Evolutionary conservation across 2,113 vertebrate species (phyloP), one percentile per base, ranked within the genome.

Genomic region (Sapayoa aenigma): DNA sequence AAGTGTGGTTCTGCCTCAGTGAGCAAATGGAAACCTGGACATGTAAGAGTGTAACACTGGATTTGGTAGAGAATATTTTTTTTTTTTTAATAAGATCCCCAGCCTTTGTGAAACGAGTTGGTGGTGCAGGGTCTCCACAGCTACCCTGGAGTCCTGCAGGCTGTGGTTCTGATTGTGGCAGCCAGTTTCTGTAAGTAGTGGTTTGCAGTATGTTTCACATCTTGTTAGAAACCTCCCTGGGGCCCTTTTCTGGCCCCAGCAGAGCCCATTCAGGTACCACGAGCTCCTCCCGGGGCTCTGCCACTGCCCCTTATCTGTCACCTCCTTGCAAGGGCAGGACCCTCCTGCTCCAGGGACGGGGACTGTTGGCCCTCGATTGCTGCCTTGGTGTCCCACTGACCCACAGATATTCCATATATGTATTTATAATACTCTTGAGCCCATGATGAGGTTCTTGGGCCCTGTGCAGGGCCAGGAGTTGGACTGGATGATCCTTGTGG

Each of bases 131-230:
- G 12, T 46, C 21, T 56, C 37, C 30, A 17, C 39, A 30, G 60
- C 39, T 31, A 3, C 6, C 0, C 2, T 44, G 42, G 41, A 6
- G 12, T 80, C n/a, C 55, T 62, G 46, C 31, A 37, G 75, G 52
- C 13, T 7, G 5, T 53, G 66, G 72, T 58, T 63, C 35, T 63
- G 47, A 37, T 62, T 63, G 20, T 78, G 56, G 46, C 18, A n/a
- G 49, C 8, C 28, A 12, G 6, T 22, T 56, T 23, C 14, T 19
- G 4, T 4, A 42, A 22, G 4, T 3, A 9, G 20, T 5, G 47
- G 8, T 44, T 74, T 14, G 33, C 35, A 14, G 10, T 33, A 1
- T 22, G 1, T 22, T 33, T 79, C 0, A 0, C 7, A 12, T 22
- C 27, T 50, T 16, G 47, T 46, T 49, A 59, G 66, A 76, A 71